Evolutionary conservation across 1,140 invertebrate species (phyloP), one percentile per base, ranked within the genome.

Genomic region (Limonius californicus): DNA sequence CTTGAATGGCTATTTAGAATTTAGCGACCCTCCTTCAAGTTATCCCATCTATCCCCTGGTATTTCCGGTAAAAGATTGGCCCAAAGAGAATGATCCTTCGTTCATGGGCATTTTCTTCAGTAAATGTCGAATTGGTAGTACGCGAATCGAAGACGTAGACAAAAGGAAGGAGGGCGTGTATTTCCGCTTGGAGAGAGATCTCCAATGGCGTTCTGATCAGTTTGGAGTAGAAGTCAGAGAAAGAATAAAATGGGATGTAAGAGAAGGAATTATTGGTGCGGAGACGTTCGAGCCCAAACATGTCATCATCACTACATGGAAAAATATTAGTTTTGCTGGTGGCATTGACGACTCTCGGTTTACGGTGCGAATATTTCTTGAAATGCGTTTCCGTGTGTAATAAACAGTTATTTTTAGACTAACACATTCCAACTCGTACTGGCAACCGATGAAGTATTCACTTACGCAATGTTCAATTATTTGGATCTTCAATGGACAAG

Each of bases 391-490:
- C n/a, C n/a, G n/a, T 47, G n/a, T n/a, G n/a, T n/a, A n/a, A n/a
- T n/a, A n/a, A n/a, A n/a, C n/a, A n/a, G n/a, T 45, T 23, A 53
- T 32, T 81, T 82, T 60, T 75, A 93, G 85, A 97, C 94, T 1
- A 97, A 97, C 74, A 95, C 94, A 0, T 97, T 97, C 79, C 95
- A 98, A 87, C 81, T 94, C 79, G 85, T 98, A 1, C 71, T 98
- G 20, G 91, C 90, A 0, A 97, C 95, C 0, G 94, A 97, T 77
- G 94, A 97, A 81, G 92, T 95, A 6, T 89, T 89, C 69, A 94
- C 94, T 0, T 98, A 97, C 68, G 92, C 87, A 0, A 94, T 98
- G 18, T 97, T 94, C 75, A 98, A 98, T 78, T 98, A 98, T 73
- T 83, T 87, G 1, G 85, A 92, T 50, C 83, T 98, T 42, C 86